These are phyloP conservation scores for Lithosia quadra DNA, from an alignment of 2,888 invertebrate species.

Conservation along the genomic window DNA sequence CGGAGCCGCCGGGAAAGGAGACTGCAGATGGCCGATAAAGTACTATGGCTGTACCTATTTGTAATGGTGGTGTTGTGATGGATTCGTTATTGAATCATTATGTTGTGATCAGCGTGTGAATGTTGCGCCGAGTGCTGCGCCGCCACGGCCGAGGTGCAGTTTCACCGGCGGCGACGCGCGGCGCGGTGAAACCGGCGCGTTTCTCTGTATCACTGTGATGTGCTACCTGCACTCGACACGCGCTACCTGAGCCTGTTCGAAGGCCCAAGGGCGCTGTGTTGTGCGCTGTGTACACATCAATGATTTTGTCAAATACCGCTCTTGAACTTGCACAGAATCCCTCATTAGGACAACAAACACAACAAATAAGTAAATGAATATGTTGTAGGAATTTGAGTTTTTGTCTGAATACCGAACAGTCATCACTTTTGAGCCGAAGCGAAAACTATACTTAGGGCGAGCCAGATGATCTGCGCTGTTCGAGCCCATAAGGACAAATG, in stretches of 20 bases:
- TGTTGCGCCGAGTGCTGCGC: neutral
- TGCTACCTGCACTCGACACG: slow-evolving; percentile 19
- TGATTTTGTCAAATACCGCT: too few relatives aligned
- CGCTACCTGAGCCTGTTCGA: too few relatives aligned
- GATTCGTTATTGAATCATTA: neutral
- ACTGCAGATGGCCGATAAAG: neutral
- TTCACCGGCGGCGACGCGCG: slow-evolving; percentile 12
- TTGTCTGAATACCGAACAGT: neutral
- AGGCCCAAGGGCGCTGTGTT: neutral
- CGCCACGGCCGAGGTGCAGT: slow-evolving; percentile 7
- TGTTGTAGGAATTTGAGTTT: too few relatives aligned
- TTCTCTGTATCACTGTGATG: slow-evolving; percentile 20
- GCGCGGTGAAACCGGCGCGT: slow-evolving; percentile 18
- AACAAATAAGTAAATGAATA: too few relatives aligned
- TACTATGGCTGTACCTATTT: neutral
- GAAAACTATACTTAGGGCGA: neutral
- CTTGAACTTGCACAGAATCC: too few relatives aligned
- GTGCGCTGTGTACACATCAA: neutral
- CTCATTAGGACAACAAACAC: too few relatives aligned
- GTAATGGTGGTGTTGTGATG: neutral
- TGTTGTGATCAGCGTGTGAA: neutral
- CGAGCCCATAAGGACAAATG: neutral
- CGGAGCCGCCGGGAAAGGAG: too few relatives aligned
- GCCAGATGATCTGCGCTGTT: neutral
- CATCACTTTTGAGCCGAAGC: neutral